phyloP scores from a whole-genome alignment of 2,797 vertebrate species.

The Pipistrellus kuhlii region DNA sequence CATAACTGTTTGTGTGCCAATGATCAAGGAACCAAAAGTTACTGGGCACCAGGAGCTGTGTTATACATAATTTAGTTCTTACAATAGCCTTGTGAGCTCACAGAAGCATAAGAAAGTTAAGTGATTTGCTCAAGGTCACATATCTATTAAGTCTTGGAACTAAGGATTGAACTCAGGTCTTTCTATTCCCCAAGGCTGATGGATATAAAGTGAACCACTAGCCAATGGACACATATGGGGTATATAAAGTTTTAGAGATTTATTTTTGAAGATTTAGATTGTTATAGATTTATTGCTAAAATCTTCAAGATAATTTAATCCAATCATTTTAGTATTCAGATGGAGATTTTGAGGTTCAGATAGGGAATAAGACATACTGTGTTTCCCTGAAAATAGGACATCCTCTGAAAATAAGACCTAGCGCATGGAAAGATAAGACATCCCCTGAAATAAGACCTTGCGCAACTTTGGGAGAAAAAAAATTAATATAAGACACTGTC shows the following conservation, averaged over 20 bases:
- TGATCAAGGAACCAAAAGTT: neutral
- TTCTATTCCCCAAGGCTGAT: neutral
- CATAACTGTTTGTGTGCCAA: neutral
- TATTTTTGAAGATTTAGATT: constrained; percentile 12
- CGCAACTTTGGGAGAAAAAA: too few relatives aligned
- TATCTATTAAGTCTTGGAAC: constrained; percentile 12
- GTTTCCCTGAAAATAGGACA: too few relatives aligned
- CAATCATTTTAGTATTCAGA: constrained; percentile 4
- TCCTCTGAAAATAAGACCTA: too few relatives aligned
- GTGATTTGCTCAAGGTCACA: neutral
- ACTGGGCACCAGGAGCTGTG: neutral
- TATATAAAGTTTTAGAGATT: constrained; percentile 39
- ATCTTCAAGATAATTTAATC: constrained; percentile 11
- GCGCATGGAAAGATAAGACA: too few relatives aligned
- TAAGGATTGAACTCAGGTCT: constrained; percentile 26
- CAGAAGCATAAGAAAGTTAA: constrained; percentile 1
- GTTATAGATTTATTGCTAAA: constrained; percentile 14
- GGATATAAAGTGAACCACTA: constrained; percentile 4
- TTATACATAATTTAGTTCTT: constrained; percentile 24
- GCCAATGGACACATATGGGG: neutral
- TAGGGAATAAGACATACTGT: neutral
- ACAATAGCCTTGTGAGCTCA: neutral
- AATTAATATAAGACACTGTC: too few relatives aligned
- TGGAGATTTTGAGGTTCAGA: neutral
- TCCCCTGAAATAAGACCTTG: too few relatives aligned